phyloP scores from a whole-genome alignment of 2,888 invertebrate genomes.

The Acrobasis suavella region DNA sequence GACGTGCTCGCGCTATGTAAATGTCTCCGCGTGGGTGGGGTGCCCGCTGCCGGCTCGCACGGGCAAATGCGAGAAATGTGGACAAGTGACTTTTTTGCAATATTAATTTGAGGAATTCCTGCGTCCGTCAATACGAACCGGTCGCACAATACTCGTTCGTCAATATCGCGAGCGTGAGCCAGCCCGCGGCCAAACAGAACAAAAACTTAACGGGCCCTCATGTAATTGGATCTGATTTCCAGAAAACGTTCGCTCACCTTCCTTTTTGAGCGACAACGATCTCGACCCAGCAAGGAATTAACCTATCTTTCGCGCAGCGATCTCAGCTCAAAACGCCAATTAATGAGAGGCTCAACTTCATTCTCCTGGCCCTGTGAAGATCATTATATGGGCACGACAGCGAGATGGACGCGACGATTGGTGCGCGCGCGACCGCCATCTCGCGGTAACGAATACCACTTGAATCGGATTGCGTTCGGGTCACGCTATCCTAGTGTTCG shows the following conservation, averaged over 20 bases:
- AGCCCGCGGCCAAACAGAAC: conserved; percentile 74
- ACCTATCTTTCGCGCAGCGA: conserved; percentile 81
- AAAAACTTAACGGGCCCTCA: conserved; percentile 78
- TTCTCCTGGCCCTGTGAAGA: conserved; percentile 81
- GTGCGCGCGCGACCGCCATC: conserved; percentile 75
- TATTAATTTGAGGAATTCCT: conserved; percentile 43
- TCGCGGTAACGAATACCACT: conserved; percentile 78
- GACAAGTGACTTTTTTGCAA: conserved; percentile 43
- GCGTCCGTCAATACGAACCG: conserved; percentile 51
- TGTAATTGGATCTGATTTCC: conserved; percentile 83
- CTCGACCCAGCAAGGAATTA: conserved; percentile 79
- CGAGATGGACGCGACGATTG: conserved; percentile 81
- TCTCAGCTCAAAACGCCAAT: conserved; percentile 82
- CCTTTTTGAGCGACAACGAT: conserved; percentile 81
- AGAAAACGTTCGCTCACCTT: conserved; percentile 80
- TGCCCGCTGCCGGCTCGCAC: conserved; percentile 41
- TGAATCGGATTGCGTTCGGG: conserved; percentile 79
- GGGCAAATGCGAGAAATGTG: conserved; percentile 63
- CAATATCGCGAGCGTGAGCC: conserved; percentile 68
- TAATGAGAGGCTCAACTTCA: conserved; percentile 83
- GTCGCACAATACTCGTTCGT: conserved; percentile 61
- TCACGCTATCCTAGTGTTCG: conserved; percentile 79
- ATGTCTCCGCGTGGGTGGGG: conserved; percentile 80
- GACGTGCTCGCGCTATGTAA: conserved; percentile 81
- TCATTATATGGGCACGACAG: conserved; percentile 83